phyloP scores from a whole-genome alignment of 2,113 vertebrate species.

The Tenrec ecaudatus region DNA sequence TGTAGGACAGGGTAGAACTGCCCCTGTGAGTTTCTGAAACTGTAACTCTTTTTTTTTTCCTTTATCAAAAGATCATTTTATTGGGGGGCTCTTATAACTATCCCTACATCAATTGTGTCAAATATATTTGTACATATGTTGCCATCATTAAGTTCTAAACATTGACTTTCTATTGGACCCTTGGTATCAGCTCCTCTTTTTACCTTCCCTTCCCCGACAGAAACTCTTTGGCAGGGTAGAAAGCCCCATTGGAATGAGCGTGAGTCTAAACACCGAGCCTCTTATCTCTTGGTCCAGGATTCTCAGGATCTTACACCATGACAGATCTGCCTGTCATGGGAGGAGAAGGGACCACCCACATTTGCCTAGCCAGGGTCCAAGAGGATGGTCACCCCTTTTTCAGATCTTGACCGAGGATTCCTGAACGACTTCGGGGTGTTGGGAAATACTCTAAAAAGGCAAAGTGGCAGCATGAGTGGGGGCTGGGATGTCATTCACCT shows the following conservation, averaged over 20 bases:
- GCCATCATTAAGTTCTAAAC: too few relatives aligned
- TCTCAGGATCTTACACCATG: conserved; percentile 35
- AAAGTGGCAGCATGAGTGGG: background rate
- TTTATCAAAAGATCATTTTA: too few relatives aligned
- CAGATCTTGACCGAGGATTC: conserved; percentile 48
- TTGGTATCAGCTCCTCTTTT: too few relatives aligned
- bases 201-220: too few relatives aligned
- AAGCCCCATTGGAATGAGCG: background rate
- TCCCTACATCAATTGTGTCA: too few relatives aligned
- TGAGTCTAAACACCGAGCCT: conserved; percentile 35
- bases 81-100: too few relatives aligned
- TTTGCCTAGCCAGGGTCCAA: conserved; percentile 40
- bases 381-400: conserved; percentile 48
- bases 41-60: too few relatives aligned
- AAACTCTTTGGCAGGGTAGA: too few relatives aligned
- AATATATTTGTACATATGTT: too few relatives aligned
- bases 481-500: background rate
- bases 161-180: too few relatives aligned
- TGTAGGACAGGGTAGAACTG: too few relatives aligned
- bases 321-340: background rate
- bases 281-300: conserved; percentile 54
- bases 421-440: background rate
- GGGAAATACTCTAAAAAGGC: conserved; percentile 37
- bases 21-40: too few relatives aligned
- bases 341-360: background rate